Base-by-base conservation (phyloP, 2,797 vertebrate species). In the Catharus ustulatus region DNA sequence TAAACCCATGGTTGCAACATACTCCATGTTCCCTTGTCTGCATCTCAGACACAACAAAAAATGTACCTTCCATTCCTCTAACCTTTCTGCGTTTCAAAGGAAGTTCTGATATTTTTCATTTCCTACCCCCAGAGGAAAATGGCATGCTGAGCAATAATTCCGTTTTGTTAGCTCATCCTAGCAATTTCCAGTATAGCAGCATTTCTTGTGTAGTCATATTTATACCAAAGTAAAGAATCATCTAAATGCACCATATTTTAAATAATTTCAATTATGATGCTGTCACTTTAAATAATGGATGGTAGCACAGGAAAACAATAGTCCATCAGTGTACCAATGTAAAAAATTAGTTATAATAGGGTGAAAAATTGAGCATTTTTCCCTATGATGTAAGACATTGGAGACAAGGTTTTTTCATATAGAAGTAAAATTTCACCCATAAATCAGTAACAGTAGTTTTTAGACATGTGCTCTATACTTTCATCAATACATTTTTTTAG, bases 191-290 rank as follows among this genome's bases (percentile, higher is more conserved):
- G 48, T 42, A 52, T 13, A 87, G 71, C 40, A 87, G 81, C 48
- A 78, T 84, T 92, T 81, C 84, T 92, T 89, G 46, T 46, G 34
- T 51, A 85, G 78, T 77, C 49, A 48, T 87, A 80, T 92, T 90
- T 93, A 77, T 89, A 87, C 30, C 0, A 1, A 91, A 87, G 51
- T 80, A 92, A 82, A 84, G 54, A 85, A 95, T 84, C 87, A 91
- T 85, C 84, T 87, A 88, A 93, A 94, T 77, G 80, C 68, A 90
- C 83, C 74, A 59, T 87, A 94, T 95, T 96, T 94, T 86, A 96
- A 96, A 90, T 92, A 85, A 93, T 93, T 96, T 96, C 88, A 87
- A 36, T 96, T 96, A 97, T 87, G 81, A 68, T 94, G 67, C 86
- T 96, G 86, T 80, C 90, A 62, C 46, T 90, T 93, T 77, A 81